A percentile compares a stretch with the other conserved stretches of the same genome.
Conservation (phyloP, 1,140 invertebrate species). For the Acyrthosiphon pisum region DNA sequence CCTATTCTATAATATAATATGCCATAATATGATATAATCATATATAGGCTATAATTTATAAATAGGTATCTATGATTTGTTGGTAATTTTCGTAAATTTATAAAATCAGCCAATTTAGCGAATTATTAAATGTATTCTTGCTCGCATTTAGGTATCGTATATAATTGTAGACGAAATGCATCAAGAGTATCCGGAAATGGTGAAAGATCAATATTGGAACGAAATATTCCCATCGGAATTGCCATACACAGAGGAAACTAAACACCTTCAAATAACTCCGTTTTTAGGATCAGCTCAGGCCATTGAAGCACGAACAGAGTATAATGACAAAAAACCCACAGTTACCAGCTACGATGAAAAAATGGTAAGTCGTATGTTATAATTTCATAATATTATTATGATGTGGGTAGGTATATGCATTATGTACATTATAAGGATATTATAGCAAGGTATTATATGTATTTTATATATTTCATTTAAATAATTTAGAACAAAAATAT, state of each 20-base stretch:
- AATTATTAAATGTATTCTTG: neutral
- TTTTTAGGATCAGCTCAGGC: constrained; percentile 57
- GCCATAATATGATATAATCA: no score
- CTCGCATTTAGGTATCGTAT: constrained; percentile 56
- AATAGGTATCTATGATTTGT: no score
- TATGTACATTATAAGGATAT: neutral
- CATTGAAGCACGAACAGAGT: constrained; percentile 16
- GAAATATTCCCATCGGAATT: constrained; percentile 58
- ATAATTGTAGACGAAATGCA: constrained; percentile 59
- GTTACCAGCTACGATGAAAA: neutral
- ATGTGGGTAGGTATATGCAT: no score
- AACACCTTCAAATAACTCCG: constrained; percentile 50
- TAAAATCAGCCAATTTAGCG: neutral
- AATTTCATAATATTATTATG: neutral
- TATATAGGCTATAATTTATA: no score
- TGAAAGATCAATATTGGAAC: constrained; percentile 58
- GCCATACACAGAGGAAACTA: constrained; percentile 58
- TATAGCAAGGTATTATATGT: neutral
- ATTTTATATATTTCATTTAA: neutral
- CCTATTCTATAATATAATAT: no score
- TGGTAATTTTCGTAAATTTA: no score
- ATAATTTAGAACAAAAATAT: neutral
- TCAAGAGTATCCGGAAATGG: constrained; percentile 56
- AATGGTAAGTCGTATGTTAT: neutral
- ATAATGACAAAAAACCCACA: neutral